Conservation (phyloP, 1,140 invertebrate species). For the Probaryconus sp. region DNA sequence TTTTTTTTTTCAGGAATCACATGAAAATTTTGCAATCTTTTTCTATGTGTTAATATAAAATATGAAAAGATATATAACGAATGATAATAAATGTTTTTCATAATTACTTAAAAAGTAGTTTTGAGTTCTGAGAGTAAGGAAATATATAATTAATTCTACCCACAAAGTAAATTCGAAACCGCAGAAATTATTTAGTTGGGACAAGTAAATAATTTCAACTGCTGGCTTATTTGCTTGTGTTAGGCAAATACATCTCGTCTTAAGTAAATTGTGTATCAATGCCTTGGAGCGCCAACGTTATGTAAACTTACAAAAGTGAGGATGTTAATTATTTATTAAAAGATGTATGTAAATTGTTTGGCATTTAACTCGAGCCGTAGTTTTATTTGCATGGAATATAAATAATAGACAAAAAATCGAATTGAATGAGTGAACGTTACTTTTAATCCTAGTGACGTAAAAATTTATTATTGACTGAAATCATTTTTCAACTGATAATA, state of each 20-base stretch:
- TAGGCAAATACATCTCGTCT: slow-evolving; percentile 16
- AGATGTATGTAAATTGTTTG: slow-evolving; percentile 31
- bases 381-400: not conserved
- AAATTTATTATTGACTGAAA: too few species aligned
- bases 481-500: too few species aligned
- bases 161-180: not conserved
- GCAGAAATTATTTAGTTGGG: slow-evolving; percentile 16
- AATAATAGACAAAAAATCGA: too few species aligned
- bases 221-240: slow-evolving; percentile 25
- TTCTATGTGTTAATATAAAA: too few species aligned
- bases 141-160: not conserved
- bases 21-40: too few species aligned
- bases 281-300: slow-evolving; percentile 13
- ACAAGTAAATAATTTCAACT: slow-evolving; percentile 37
- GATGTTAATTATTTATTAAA: slow-evolving; percentile 31
- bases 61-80: too few species aligned
- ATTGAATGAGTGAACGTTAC: too few species aligned
- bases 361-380: not conserved
- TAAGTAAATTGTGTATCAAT: slow-evolving; percentile 27
- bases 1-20: too few species aligned
- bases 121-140: too few species aligned
- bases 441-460: too few species aligned
- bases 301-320: slow-evolving; percentile 26
- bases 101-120: too few species aligned
- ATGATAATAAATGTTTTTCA: too few species aligned